Conservation (phyloP, 2,113 vertebrate genomes). For the Callionymus lyra region DNA sequence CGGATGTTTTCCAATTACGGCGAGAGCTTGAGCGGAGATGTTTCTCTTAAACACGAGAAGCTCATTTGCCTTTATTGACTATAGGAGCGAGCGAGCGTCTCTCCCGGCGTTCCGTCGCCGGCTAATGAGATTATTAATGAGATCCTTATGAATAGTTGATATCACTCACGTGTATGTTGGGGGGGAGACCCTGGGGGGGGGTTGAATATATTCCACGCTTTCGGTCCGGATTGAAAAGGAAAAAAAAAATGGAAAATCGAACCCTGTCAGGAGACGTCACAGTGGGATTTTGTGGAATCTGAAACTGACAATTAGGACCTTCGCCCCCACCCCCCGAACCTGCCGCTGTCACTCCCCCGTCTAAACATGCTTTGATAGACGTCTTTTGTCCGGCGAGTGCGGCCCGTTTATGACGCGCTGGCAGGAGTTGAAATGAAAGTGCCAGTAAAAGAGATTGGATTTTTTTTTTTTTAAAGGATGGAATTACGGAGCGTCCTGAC, state of each 20-base stretch:
- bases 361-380: slow-evolving; percentile 12
- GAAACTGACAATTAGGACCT: slow-evolving; percentile 12
- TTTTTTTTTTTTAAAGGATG: slow-evolving; percentile 20
- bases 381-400: slow-evolving; percentile 28
- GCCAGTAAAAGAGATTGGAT: slow-evolving; percentile 28
- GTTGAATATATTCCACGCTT: not conserved
- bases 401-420: slow-evolving; percentile 18
- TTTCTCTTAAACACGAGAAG: slow-evolving; percentile 1
- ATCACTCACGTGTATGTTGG: too few species aligned
- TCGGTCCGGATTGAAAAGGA: slow-evolving; percentile 3
- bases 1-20: slow-evolving; percentile 1
- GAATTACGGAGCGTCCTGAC: slow-evolving; percentile 21
- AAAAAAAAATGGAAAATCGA: too few species aligned
- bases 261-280: slow-evolving; percentile 17
- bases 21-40: not conserved
- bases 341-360: slow-evolving; percentile 17
- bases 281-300: slow-evolving; percentile 1
- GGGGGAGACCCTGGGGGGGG: too few species aligned
- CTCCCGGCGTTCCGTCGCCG: not conserved
- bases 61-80: slow-evolving; percentile 5
- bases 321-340: not conserved
- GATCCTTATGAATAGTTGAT: slow-evolving; percentile 17
- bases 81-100: slow-evolving; percentile 1
- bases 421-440: slow-evolving; percentile 23
- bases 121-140: slow-evolving; percentile 9